Conservation (phyloP, 2,797 vertebrate genomes). For the Sebastes diploproa region DNA sequence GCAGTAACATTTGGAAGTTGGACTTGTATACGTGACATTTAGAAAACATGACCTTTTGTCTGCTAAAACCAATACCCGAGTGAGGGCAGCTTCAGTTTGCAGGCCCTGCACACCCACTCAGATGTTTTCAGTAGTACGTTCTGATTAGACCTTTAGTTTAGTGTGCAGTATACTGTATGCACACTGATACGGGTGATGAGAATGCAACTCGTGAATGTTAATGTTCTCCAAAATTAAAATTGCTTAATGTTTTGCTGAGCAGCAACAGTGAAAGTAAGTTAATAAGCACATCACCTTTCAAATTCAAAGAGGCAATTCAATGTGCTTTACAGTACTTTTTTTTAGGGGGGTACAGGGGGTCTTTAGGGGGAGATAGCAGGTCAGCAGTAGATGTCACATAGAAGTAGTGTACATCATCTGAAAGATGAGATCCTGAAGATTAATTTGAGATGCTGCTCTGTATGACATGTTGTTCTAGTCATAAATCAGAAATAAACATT, state of each 20-base stretch:
- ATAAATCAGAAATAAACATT: no score
- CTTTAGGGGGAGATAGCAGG: no score
- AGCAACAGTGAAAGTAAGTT: neutral
- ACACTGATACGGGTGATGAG: no score
- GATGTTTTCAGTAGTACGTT: neutral
- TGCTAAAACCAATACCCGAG: neutral
- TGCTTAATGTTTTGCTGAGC: neutral
- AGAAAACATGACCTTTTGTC: neutral
- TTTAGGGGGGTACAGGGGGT: no score
- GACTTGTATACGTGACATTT: neutral
- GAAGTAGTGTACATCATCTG: no score
- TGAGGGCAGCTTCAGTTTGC: neutral
- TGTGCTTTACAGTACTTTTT: neutral
- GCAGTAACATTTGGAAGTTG: neutral
- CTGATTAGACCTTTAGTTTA: neutral
- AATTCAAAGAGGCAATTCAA: neutral
- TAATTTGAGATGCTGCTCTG: no score
- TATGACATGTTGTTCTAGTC: no score
- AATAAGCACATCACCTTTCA: neutral
- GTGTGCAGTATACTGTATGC: no score
- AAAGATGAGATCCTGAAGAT: no score
- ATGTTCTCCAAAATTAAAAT: neutral
- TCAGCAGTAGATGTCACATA: no score
- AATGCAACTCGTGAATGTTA: neutral
- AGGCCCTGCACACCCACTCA: neutral